These are phyloP conservation scores for Montipora foliosa DNA, from an alignment of 64 coral and sea anemone species.

Conservation along the genomic window DNA sequence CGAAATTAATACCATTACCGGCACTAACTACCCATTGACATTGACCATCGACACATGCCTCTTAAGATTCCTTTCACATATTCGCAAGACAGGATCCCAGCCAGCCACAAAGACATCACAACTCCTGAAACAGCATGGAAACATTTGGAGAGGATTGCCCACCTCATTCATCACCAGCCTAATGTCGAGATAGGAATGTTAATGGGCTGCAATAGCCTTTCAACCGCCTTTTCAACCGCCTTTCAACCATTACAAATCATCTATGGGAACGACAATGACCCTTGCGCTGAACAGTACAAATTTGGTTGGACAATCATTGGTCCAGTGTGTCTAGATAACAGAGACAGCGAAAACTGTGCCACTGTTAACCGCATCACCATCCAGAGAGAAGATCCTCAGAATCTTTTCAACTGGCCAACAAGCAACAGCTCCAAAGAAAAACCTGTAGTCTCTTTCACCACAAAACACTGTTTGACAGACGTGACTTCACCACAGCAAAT, in stretches of 20 bases:
- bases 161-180: conserved; percentile 17
- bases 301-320: conserved; percentile 65
- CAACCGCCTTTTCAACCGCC: not conserved
- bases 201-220: conserved; percentile 40
- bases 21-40: conserved; percentile 18
- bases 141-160: conserved; percentile 25
- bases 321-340: conserved; percentile 36
- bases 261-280: conserved; percentile 9
- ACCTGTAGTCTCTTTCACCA: not conserved
- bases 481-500: conserved; percentile 6
- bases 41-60: conserved; percentile 32
- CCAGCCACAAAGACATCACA: conserved; percentile 43
- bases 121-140: conserved; percentile 48
- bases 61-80: conserved; percentile 26
- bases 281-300: conserved; percentile 66
- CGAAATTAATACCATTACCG: conserved; percentile 35
- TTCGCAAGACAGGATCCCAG: conserved; percentile 22
- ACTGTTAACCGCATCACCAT: conserved; percentile 39
- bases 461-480: conserved; percentile 4
- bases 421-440: conserved; percentile 6
- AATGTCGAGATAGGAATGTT: conserved; percentile 55
- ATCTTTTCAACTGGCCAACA: not conserved
- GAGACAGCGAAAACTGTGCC: not conserved
- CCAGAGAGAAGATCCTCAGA: not conserved
- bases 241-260: conserved; percentile 32